Percentiles rank a stretch among this genome's conserved stretches.
These are phyloP conservation scores for Spea hammondii DNA, from an alignment of 2,797 vertebrate species.

Conservation along the genomic window DNA sequence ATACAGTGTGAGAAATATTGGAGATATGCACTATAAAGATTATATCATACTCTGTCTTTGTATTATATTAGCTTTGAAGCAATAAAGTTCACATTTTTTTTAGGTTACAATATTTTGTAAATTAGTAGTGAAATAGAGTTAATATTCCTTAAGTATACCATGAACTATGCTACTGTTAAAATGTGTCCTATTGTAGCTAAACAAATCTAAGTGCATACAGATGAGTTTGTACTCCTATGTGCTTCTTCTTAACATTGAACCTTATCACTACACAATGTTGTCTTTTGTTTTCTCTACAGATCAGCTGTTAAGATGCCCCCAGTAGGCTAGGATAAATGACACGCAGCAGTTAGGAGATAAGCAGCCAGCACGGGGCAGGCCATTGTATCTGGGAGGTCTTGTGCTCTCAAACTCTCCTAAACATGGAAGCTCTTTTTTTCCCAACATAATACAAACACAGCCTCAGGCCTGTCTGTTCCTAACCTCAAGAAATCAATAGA, in stretches of 20 bases:
- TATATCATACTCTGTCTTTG: no score
- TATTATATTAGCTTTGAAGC: no score
- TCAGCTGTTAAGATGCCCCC: constrained; percentile 22
- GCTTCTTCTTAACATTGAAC: background rate
- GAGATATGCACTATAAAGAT: no score
- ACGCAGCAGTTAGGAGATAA: constrained; percentile 24
- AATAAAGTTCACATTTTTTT: no score
- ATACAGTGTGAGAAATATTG: no score
- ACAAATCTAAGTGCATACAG: background rate
- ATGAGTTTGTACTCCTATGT: background rate
- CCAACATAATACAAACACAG: constrained; percentile 28
- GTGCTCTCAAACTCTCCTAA: constrained; percentile 1
- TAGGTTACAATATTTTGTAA: no score
- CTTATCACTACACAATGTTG: constrained; percentile 12
- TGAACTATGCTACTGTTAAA: no score
- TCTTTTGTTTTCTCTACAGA: constrained; percentile 3
- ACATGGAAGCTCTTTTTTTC: constrained; percentile 5
- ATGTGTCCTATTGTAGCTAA: background rate
- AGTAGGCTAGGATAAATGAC: constrained; percentile 23
- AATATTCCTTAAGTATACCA: no score
- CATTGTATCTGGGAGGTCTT: constrained; percentile 20
- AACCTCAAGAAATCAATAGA: constrained; percentile 40
- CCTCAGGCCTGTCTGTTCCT: constrained; percentile 29
- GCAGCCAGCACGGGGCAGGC: constrained; percentile 7
- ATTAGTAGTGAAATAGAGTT: no score